These are phyloP conservation scores for Panthera leo DNA, from an alignment of 2,113 vertebrate genomes.

Conservation along the genomic window DNA sequence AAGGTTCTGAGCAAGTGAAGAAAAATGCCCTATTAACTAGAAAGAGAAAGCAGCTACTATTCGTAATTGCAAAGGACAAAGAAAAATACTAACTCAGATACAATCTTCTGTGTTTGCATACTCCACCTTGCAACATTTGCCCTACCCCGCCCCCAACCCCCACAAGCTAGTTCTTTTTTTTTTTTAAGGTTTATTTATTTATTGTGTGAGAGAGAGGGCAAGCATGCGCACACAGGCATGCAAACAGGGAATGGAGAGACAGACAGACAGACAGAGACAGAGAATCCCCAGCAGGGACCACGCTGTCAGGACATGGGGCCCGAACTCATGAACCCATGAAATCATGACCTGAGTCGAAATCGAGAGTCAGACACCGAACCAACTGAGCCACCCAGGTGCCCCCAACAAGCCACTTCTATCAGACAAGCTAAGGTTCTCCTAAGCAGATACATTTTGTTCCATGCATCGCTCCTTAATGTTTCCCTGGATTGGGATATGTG, in stretches of 20 bases:
- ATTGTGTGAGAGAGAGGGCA: no score
- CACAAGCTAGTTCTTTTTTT: neutral
- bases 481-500: neutral
- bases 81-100: neutral
- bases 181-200: no score
- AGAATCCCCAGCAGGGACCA: no score
- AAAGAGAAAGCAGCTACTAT: neutral
- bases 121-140: neutral
- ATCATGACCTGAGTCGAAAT: no score
- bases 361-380: no score
- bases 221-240: no score
- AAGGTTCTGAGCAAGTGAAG: neutral
- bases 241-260: no score
- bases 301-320: no score
- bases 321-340: no score
- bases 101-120: neutral
- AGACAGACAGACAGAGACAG: no score
- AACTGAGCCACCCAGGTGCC: no score
- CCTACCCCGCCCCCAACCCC: neutral
- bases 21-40: neutral
- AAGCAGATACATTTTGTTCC: neutral
- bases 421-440: neutral
- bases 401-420: neutral
- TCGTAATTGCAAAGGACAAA: neutral
- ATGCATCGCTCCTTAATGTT: neutral